phyloP scores from a whole-genome alignment of 1,140 invertebrate species.

The Medauroidea extradentata region DNA sequence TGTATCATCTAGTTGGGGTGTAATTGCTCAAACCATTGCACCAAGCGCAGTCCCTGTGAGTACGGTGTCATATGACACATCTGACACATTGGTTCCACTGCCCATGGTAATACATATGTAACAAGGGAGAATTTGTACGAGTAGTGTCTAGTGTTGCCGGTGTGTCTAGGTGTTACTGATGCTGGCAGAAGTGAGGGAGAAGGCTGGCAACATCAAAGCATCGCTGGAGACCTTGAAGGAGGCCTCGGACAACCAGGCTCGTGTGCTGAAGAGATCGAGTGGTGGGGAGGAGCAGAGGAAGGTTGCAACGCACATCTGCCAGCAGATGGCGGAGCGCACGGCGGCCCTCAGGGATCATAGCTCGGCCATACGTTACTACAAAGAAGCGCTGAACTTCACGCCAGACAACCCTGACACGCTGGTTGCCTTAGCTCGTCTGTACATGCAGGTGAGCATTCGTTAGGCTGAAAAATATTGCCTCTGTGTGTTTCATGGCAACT shows the following conservation, averaged over 20 bases:
- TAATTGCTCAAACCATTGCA: no score
- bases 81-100: no score
- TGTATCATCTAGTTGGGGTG: no score
- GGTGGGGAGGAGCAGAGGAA: slow-evolving; percentile 52
- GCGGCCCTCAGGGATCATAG: slow-evolving; percentile 59
- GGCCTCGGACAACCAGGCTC: slow-evolving; percentile 59
- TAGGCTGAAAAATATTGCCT: no score
- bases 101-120: no score
- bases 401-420: slow-evolving; percentile 73
- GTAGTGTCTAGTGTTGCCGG: no score
- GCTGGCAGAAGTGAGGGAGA: slow-evolving; percentile 62
- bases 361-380: slow-evolving; percentile 71
- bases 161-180: slow-evolving; percentile 43
- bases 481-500: no score
- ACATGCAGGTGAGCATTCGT: slow-evolving; percentile 71
- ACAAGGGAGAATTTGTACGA: no score
- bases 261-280: slow-evolving; percentile 60
- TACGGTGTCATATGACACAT: no score
- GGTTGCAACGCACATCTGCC: slow-evolving; percentile 57
- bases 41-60: no score
- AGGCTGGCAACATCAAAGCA: slow-evolving; percentile 54
- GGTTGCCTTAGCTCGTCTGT: slow-evolving; percentile 75
- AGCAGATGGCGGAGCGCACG: slow-evolving; percentile 62
- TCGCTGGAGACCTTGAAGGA: slow-evolving; percentile 58
- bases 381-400: slow-evolving; percentile 77